Evolutionary conservation across 2,888 invertebrate species (phyloP).

Genomic region (Plebejus argus): DNA sequence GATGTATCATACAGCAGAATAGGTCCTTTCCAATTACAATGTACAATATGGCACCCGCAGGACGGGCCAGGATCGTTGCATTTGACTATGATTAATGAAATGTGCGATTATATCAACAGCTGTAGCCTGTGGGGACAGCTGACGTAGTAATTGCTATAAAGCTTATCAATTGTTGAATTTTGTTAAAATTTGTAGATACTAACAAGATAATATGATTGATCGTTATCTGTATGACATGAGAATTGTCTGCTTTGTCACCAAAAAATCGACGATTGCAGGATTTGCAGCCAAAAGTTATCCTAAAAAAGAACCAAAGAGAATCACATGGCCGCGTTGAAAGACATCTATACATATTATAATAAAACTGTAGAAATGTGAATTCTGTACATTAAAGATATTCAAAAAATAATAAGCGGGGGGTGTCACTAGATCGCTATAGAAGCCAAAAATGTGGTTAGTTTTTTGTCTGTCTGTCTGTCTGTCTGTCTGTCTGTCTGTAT

Average conservation of each 20-base stretch:
- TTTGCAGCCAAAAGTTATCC: no score
- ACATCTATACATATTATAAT: no score
- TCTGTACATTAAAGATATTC: no score
- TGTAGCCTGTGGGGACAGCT: not conserved
- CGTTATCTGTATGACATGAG: not conserved
- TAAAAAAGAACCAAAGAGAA: no score
- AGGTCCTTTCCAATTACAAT: not conserved
- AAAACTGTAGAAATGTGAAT: no score
- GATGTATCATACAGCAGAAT: no score
- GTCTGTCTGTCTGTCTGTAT: no score
- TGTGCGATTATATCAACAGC: not conserved
- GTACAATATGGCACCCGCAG: not conserved
- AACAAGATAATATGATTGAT: constrained; percentile 7
- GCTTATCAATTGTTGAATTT: not conserved
- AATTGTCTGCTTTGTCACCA: not conserved
- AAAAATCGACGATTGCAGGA: not conserved
- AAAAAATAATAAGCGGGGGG: no score
- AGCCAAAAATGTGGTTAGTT: no score
- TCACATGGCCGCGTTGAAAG: no score
- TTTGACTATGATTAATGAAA: constrained; percentile 16
- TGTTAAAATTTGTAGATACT: not conserved
- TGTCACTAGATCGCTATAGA: no score
- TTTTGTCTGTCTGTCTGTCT: no score
- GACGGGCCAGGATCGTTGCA: constrained; percentile 3
- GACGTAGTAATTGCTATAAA: not conserved